Evolutionary conservation across 2,113 vertebrate genomes (phyloP).

Genomic region (Forbesichthys agassizii): DNA sequence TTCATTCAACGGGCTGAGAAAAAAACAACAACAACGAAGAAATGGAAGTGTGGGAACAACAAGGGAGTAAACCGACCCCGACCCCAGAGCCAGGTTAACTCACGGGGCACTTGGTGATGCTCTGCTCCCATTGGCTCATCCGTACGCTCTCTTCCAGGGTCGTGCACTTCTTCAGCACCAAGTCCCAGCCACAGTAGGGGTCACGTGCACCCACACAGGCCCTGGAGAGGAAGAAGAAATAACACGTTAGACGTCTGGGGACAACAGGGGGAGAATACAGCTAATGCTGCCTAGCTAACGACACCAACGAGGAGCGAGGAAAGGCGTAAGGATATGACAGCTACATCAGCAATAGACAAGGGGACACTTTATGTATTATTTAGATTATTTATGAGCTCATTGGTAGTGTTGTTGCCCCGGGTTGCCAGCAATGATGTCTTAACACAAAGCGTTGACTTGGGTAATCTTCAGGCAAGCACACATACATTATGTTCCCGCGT

Average conservation of each 20-base stretch:
- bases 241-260: background rate
- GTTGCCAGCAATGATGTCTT: slow-evolving; percentile 27
- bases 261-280: too few species aligned
- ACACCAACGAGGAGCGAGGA: slow-evolving; percentile 12
- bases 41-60: background rate
- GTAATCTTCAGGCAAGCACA: slow-evolving; percentile 26
- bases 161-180: slow-evolving; percentile 90
- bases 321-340: background rate
- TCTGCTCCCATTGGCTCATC: slow-evolving; percentile 97
- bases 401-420: background rate
- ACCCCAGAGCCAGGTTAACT: slow-evolving; percentile 55
- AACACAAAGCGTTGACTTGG: slow-evolving; percentile 34
- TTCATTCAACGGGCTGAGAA: slow-evolving; percentile 9
- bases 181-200: slow-evolving; percentile 96
- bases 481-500: slow-evolving; percentile 34
- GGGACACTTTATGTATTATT: slow-evolving; percentile 4
- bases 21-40: slow-evolving; percentile 8
- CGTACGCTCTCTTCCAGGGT: slow-evolving; percentile 91
- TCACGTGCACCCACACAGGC: slow-evolving; percentile 91
- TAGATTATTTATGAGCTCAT: slow-evolving; percentile 12
- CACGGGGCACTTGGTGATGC: slow-evolving; percentile 89
- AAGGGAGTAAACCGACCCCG: slow-evolving; percentile 9
- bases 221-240: slow-evolving; percentile 64
- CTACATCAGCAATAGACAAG: background rate
- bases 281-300: too few species aligned